Evolutionary conservation across 2,888 invertebrate species (phyloP).

Genomic region (Drosophila emarginata): DNA sequence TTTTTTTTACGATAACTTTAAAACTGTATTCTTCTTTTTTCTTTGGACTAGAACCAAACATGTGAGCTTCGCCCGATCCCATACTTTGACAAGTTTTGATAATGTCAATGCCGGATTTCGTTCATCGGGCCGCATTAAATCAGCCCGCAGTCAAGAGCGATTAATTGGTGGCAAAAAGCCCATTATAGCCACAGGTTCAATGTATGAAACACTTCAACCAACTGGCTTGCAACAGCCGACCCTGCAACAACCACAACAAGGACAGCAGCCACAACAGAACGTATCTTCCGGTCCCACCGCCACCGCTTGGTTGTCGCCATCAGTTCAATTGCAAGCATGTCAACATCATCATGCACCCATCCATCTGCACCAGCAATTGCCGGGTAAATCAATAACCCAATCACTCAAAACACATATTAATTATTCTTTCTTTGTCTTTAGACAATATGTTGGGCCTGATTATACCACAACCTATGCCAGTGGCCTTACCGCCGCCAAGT

Average conservation of each 20-base stretch:
- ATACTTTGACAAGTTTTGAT: constrained; percentile 93
- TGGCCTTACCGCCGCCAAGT: constrained; percentile 68
- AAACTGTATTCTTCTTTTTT: constrained; percentile 34
- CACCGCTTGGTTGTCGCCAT: constrained; percentile 64
- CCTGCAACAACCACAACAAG: constrained; percentile 38
- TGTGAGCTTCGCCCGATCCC: constrained; percentile 94
- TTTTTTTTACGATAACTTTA: too few species aligned
- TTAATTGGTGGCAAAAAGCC: constrained; percentile 89
- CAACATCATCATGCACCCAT: constrained; percentile 79
- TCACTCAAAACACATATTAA: too few species aligned
- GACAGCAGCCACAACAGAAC: constrained; percentile 38
- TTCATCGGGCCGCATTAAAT: constrained; percentile 82
- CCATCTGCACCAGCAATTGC: constrained; percentile 71
- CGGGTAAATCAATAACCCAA: constrained; percentile 40
- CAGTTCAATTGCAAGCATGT: constrained; percentile 64
- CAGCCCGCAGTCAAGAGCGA: constrained; percentile 86
- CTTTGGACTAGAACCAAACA: constrained; percentile 88
- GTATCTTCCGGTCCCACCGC: constrained; percentile 50
- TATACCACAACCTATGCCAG: constrained; percentile 66
- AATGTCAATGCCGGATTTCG: constrained; percentile 84
- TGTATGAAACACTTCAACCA: constrained; percentile 74
- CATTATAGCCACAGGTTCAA: constrained; percentile 78
- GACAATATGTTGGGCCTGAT: constrained; percentile 65
- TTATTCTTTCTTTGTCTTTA: neutral
- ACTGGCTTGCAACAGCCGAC: constrained; percentile 49